A percentile compares a stretch with the other conserved stretches of the same genome.
Conservation (phyloP, 2,888 invertebrate species). For the Cylindroiulus punctatus region DNA sequence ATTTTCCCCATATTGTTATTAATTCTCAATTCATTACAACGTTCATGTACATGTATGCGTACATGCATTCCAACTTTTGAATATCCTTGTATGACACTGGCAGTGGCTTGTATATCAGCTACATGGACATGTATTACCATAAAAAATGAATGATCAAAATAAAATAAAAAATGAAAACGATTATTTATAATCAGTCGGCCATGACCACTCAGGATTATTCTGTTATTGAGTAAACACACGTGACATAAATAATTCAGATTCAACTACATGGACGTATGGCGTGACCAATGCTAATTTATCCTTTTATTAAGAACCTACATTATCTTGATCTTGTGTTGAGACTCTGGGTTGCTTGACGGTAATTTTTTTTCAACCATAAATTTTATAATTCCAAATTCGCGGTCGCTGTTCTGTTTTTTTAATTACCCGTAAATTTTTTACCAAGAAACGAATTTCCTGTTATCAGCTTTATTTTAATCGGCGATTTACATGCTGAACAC, state of each 20-base stretch:
- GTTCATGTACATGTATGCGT: too few species aligned
- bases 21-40: too few species aligned
- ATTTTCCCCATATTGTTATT: too few species aligned
- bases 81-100: too few species aligned
- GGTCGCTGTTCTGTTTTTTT: not conserved
- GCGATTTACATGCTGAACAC: constrained; percentile 5
- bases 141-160: not conserved
- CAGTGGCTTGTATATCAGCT: too few species aligned
- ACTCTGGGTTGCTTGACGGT: not conserved
- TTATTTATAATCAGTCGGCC: not conserved
- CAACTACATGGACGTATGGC: not conserved
- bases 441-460: not conserved
- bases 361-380: not conserved
- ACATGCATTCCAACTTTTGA: too few species aligned
- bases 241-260: constrained; percentile 18
- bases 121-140: too few species aligned
- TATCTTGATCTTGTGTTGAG: not conserved
- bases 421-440: not conserved
- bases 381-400: not conserved
- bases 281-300: not conserved
- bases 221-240: not conserved
- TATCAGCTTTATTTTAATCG: not conserved
- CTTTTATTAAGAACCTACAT: not conserved
- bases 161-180: not conserved
- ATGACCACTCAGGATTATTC: not conserved